A percentile compares a stretch with the other conserved stretches of the same genome.
Conservation (phyloP, 2,113 vertebrate species). For the Halichoerus grypus region DNA sequence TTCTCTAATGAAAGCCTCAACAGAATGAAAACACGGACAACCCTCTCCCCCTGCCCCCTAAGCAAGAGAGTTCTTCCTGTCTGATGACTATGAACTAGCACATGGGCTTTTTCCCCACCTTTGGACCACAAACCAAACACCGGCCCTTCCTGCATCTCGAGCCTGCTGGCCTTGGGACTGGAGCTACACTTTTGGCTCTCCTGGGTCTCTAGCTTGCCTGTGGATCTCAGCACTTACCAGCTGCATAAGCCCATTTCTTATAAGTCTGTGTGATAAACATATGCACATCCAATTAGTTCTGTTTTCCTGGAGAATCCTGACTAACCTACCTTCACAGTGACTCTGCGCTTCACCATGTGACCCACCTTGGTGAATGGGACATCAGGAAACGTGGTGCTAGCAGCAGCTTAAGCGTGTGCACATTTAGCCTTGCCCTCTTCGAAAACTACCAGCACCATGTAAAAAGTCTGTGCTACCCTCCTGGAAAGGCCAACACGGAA, state of each 20-base stretch:
- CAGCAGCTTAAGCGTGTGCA: neutral
- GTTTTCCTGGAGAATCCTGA: neutral
- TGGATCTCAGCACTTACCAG: neutral
- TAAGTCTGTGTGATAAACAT: neutral
- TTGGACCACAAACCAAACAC: neutral
- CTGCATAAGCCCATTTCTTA: neutral
- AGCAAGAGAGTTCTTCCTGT: neutral
- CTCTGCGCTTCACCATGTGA: neutral
- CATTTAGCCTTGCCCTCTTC: neutral
- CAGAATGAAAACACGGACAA: neutral
- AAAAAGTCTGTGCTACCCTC: neutral
- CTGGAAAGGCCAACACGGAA: neutral
- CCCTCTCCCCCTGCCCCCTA: neutral
- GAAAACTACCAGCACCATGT: neutral
- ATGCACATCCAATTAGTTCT: neutral
- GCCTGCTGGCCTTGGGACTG: neutral
- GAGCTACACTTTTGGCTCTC: neutral
- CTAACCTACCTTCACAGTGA: neutral
- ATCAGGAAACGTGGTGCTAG: neutral
- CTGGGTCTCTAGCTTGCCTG: neutral
- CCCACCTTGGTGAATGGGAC: neutral
- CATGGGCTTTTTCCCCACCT: neutral
- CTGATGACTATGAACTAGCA: neutral
- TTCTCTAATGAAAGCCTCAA: neutral
- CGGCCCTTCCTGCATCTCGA: neutral